phyloP scores from a whole-genome alignment of 2,113 vertebrate genomes.

The Forbesichthys agassizii region DNA sequence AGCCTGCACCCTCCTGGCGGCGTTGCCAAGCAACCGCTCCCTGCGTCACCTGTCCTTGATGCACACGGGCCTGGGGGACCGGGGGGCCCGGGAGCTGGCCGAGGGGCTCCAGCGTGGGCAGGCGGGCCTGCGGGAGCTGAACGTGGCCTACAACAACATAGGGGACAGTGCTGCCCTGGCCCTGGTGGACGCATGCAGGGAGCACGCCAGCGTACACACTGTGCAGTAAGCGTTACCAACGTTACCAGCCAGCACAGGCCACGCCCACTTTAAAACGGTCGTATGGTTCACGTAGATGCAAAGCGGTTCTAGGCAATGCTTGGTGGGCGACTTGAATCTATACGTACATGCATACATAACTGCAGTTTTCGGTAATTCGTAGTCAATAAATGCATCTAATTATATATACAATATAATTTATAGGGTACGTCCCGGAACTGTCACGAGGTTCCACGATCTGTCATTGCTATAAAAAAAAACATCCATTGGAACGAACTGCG shows the following conservation, averaged over 20 bases:
- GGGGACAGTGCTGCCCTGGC: constrained; percentile 81
- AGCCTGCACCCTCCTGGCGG: constrained; percentile 76
- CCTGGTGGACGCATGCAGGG: constrained; percentile 84
- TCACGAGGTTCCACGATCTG: no score
- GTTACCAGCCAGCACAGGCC: neutral
- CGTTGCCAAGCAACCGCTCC: constrained; percentile 80
- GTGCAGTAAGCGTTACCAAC: constrained; percentile 23
- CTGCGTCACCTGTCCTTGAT: constrained; percentile 85
- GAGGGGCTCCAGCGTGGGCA: constrained; percentile 72
- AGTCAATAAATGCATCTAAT: no score
- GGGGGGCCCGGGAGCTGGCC: constrained; percentile 78
- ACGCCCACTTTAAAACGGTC: no score
- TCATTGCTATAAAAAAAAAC: no score
- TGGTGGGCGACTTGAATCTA: no score
- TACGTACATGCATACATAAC: no score
- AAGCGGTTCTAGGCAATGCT: no score
- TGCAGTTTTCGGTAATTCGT: no score
- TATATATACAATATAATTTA: no score
- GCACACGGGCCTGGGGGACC: constrained; percentile 85
- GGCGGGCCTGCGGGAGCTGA: constrained; percentile 83
- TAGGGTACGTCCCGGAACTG: no score
- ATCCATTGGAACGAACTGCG: no score
- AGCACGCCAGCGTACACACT: constrained; percentile 73
- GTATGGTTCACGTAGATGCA: no score
- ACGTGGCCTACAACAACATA: constrained; percentile 92